These are phyloP conservation scores for Amblyopsis hoosieri DNA, from an alignment of 2,797 vertebrate species.

Conservation along the genomic window DNA sequence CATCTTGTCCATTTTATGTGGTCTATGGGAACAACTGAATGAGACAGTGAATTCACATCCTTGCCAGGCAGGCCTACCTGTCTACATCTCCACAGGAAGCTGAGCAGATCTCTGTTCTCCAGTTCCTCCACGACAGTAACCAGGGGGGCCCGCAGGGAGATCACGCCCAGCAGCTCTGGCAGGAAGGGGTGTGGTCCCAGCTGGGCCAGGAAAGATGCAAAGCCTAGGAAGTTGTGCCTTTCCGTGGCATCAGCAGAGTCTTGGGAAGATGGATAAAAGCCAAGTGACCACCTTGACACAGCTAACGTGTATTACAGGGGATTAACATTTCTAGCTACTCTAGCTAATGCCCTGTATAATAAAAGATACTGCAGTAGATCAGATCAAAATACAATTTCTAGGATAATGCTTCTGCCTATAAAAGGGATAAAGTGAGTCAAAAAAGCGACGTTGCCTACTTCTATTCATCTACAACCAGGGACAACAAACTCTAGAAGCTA, in stretches of 20 bases:
- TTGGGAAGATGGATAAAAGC: slow-evolving; percentile 41
- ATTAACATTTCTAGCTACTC: not conserved
- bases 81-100: slow-evolving; percentile 87
- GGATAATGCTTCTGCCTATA: too few species aligned
- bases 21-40: not conserved
- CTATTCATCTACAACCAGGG: too few species aligned
- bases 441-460: too few species aligned
- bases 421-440: too few species aligned
- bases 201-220: slow-evolving; percentile 86
- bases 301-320: not conserved
- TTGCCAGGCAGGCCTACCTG: slow-evolving; percentile 57
- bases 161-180: slow-evolving; percentile 87
- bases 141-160: slow-evolving; percentile 83
- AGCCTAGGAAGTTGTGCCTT: slow-evolving; percentile 84
- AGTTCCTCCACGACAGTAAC: slow-evolving; percentile 87
- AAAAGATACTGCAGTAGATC: too few species aligned
- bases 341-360: too few species aligned
- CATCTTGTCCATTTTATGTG: not conserved
- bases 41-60: not conserved
- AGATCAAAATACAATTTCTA: too few species aligned
- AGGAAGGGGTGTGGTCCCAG: slow-evolving; percentile 87
- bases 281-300: not conserved
- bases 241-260: slow-evolving; percentile 76
- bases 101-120: slow-evolving; percentile 85
- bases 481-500: not conserved